phyloP scores from a whole-genome alignment of 2,113 vertebrate species.

The Puma concolor region DNA sequence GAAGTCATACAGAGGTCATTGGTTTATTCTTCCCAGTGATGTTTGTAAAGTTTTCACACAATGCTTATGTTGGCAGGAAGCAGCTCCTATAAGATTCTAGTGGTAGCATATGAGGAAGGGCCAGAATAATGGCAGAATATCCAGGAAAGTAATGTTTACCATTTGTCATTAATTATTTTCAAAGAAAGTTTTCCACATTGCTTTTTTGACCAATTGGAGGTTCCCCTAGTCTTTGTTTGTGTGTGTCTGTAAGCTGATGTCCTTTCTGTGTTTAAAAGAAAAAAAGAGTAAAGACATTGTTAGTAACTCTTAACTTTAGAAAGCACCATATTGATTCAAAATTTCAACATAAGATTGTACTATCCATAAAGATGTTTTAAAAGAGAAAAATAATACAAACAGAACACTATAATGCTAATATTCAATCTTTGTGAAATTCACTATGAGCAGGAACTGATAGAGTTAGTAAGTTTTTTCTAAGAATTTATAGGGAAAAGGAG shows the following conservation, averaged over 20 bases:
- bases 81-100: slow-evolving; percentile 45
- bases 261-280: neutral
- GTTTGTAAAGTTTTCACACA: slow-evolving; percentile 70
- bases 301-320: slow-evolving; percentile 37
- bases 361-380: neutral
- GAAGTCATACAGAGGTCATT: slow-evolving; percentile 72
- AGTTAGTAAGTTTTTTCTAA: slow-evolving; percentile 5
- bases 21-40: slow-evolving; percentile 74
- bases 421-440: slow-evolving; percentile 17
- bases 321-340: neutral
- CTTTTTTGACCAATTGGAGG: neutral
- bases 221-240: slow-evolving; percentile 16
- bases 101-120: slow-evolving; percentile 44
- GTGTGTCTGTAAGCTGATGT: slow-evolving; percentile 5
- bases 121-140: slow-evolving; percentile 65
- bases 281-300: neutral
- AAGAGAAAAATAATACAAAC: neutral
- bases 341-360: slow-evolving; percentile 31
- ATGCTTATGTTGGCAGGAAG: slow-evolving; percentile 72
- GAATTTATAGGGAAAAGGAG: neutral
- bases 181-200: slow-evolving; percentile 48
- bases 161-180: slow-evolving; percentile 58
- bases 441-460: neutral
- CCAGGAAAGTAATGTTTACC: slow-evolving; percentile 68
- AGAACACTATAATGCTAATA: neutral